Percentiles rank a stretch among this genome's conserved stretches.
Conservation (phyloP, 2,113 vertebrate species). For the Gnathochromis pfefferi region DNA sequence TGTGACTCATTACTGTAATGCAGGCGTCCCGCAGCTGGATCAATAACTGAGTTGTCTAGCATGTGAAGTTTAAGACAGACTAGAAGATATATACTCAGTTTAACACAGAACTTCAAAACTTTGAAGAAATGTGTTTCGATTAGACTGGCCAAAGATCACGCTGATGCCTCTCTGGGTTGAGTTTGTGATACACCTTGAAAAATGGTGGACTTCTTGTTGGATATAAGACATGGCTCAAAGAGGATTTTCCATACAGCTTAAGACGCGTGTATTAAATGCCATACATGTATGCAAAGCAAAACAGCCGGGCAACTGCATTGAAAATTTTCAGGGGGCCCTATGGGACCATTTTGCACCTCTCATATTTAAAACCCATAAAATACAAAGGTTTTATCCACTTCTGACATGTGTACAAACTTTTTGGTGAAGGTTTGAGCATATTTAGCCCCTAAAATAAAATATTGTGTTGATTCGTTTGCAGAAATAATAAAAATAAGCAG, state of each 20-base stretch:
- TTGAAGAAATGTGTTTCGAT: neutral
- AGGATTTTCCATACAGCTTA: neutral
- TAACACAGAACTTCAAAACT: neutral
- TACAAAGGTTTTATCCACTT: neutral
- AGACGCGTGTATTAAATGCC: neutral
- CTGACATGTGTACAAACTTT: neutral
- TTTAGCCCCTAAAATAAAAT: neutral
- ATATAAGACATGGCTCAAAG: fast-evolving
- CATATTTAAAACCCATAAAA: neutral
- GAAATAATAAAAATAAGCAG: neutral
- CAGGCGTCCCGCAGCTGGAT: neutral
- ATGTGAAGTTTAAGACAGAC: neutral
- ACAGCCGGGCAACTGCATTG: neutral
- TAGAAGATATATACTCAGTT: neutral
- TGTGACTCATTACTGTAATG: neutral
- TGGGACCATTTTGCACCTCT: neutral
- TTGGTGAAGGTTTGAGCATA: neutral
- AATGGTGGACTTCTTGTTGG: neutral
- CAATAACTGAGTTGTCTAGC: neutral
- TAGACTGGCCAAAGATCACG: neutral
- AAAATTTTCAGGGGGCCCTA: neutral
- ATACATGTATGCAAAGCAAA: neutral
- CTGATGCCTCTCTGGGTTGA: neutral
- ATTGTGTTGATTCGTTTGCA: neutral
- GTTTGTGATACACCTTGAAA: neutral